phyloP scores from a whole-genome alignment of 2,888 invertebrate genomes.

The Trachelus iudaicus region DNA sequence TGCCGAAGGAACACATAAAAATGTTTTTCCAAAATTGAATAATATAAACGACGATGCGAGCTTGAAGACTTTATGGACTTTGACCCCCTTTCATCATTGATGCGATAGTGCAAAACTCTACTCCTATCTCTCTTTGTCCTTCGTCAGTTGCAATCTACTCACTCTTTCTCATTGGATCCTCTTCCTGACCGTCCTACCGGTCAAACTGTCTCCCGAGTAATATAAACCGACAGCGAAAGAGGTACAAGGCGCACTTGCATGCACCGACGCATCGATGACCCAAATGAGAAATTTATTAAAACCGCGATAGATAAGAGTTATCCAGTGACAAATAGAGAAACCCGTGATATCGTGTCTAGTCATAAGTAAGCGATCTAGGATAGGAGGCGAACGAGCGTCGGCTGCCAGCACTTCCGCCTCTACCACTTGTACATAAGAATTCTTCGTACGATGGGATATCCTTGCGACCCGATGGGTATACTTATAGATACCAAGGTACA shows the following conservation, averaged over 20 bases:
- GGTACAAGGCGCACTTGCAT: not conserved
- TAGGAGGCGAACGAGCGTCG: conserved; percentile 29
- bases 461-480: not conserved
- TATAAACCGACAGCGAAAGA: not conserved
- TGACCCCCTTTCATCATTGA: no score
- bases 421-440: not conserved
- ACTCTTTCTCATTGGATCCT: not conserved
- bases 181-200: not conserved
- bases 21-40: not conserved
- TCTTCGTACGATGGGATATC: not conserved
- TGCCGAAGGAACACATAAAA: not conserved
- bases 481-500: not conserved
- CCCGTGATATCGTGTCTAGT: conserved; percentile 51
- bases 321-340: conserved; percentile 41
- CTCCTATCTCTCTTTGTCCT: not conserved
- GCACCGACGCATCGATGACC: conserved; percentile 37
- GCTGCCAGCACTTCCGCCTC: not conserved
- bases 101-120: not conserved
- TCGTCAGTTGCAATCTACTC: not conserved
- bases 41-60: no score
- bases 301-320: conserved; percentile 47
- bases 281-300: conserved; percentile 51
- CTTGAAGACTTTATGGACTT: no score
- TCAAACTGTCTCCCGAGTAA: not conserved
- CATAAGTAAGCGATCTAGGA: conserved; percentile 57